A percentile compares a stretch with the other conserved stretches of the same genome.
phyloP scores from a whole-genome alignment of 2,113 vertebrate species.

The Campylomormyrus numenius region DNA sequence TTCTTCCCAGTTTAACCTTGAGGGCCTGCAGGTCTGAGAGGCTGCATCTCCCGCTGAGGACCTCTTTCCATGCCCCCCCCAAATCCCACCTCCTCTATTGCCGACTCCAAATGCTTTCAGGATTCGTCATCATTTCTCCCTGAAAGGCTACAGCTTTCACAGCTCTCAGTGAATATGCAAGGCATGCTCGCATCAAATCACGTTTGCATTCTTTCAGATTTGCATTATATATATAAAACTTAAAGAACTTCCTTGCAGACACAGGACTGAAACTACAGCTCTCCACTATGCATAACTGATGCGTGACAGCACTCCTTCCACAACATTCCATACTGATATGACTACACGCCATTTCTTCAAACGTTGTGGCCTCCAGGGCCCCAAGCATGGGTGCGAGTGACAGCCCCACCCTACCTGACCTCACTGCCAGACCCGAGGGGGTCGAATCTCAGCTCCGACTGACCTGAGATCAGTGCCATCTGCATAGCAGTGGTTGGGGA shows the following conservation, averaged over 20 bases:
- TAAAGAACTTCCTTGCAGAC: background rate
- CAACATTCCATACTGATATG: background rate
- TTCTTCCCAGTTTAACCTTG: constrained; percentile 46
- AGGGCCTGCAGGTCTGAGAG: constrained; percentile 44
- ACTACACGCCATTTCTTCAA: background rate
- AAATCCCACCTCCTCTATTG: background rate
- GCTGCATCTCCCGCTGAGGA: constrained; percentile 24
- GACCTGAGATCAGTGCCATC: constrained; percentile 31
- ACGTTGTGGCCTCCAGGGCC: background rate
- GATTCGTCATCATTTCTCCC: background rate
- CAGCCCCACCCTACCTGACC: background rate
- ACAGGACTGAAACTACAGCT: background rate
- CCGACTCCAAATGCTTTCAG: background rate
- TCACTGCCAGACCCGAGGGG: background rate
- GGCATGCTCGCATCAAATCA: background rate
- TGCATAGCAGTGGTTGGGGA: constrained; percentile 39
- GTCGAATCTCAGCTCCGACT: constrained; percentile 50
- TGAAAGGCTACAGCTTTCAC: background rate
- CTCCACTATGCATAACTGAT: background rate
- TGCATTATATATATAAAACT: background rate
- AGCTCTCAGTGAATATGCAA: background rate
- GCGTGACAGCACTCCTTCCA: background rate
- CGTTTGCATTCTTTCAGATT: background rate
- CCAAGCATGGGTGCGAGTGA: background rate
- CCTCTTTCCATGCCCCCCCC: background rate